Percentiles rank a stretch among this genome's conserved stretches.
These are phyloP conservation scores for Orthochromis malagaraziensis DNA, from an alignment of 2,113 vertebrate species.

Conservation along the genomic window DNA sequence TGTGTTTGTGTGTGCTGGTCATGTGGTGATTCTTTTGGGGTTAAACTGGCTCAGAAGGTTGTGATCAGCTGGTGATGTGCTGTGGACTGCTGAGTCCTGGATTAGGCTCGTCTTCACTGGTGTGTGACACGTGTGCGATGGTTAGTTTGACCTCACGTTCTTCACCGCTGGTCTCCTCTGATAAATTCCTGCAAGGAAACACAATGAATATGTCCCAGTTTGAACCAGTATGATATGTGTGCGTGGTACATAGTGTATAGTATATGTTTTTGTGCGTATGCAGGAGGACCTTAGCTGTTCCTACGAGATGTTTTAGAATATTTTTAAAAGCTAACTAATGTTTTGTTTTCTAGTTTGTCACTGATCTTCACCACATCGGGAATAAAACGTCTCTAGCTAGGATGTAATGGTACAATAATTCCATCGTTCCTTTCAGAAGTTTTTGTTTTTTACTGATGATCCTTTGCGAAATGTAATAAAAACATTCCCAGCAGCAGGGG, in stretches of 20 bases:
- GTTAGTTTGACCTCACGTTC: not conserved
- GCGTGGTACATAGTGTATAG: not conserved
- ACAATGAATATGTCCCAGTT: not conserved
- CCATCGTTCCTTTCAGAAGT: rapidly evolving
- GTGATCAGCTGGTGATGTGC: not conserved
- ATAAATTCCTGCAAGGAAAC: not conserved
- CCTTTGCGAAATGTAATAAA: not conserved
- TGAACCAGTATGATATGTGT: not conserved
- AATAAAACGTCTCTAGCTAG: not conserved
- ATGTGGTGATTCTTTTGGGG: not conserved
- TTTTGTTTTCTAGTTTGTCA: not conserved
- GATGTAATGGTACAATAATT: not conserved
- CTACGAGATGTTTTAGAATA: not conserved
- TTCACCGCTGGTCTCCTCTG: not conserved
- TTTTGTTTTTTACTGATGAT: not conserved
- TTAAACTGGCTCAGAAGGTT: not conserved
- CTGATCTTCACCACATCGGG: not conserved
- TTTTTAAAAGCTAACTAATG: not conserved
- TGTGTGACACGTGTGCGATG: not conserved
- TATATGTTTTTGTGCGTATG: not conserved
- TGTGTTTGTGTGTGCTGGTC: not conserved
- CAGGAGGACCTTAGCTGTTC: rapidly evolving
- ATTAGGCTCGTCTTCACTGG: not conserved
- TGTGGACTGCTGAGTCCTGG: not conserved
- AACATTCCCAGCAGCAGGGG: not conserved